These are phyloP conservation scores for Anser cygnoides DNA, from an alignment of 2,113 vertebrate species.

Conservation along the genomic window DNA sequence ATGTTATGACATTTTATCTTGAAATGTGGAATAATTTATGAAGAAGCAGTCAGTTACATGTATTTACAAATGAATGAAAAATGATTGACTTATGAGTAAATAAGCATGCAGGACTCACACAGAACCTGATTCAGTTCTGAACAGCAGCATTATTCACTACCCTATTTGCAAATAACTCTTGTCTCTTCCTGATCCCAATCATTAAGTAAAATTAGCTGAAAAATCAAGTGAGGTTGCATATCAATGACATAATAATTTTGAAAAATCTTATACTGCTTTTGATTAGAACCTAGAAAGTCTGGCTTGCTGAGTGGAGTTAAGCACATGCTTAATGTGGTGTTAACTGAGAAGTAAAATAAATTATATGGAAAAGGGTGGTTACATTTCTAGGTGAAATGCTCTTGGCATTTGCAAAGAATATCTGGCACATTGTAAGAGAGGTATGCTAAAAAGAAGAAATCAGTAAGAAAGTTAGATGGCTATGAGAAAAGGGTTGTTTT, in stretches of 20 bases:
- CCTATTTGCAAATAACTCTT: not conserved
- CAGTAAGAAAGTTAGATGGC: not conserved
- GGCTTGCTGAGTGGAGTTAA: not conserved
- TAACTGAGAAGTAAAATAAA: not conserved
- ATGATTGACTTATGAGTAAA: not conserved
- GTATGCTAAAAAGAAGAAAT: not conserved
- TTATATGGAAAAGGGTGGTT: not conserved
- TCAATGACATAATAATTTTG: not conserved
- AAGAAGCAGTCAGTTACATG: not conserved
- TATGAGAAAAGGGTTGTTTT: not conserved
- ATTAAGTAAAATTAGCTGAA: constrained; percentile 6
- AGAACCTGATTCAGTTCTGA: not conserved
- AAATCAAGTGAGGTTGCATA: not conserved
- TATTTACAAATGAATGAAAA: not conserved
- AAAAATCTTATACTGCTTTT: not conserved
- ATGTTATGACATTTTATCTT: not conserved
- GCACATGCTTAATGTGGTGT: not conserved
- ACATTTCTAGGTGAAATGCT: not conserved
- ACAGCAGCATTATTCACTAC: not conserved
- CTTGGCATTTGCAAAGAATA: not conserved
- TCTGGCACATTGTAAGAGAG: not conserved
- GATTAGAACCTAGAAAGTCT: not conserved
- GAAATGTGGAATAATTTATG: not conserved
- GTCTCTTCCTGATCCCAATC: not conserved
- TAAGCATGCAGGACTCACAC: not conserved